These are phyloP conservation scores for Castor canadensis DNA, from an alignment of 2,113 vertebrate genomes.

Conservation along the genomic window DNA sequence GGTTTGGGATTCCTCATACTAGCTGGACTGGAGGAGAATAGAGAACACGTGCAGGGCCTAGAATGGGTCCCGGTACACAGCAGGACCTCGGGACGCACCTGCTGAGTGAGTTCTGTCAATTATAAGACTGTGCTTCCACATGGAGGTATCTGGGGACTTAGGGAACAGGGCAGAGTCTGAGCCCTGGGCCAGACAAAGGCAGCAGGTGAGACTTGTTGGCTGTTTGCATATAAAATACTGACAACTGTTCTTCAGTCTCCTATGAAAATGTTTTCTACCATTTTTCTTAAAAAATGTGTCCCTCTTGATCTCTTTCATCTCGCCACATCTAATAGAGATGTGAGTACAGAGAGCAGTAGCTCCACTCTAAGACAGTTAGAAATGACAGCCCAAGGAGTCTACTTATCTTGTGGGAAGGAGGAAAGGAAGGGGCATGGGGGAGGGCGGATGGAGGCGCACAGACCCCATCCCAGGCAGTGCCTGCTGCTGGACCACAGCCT, in stretches of 20 bases:
- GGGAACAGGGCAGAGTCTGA: neutral
- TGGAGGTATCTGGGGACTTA: neutral
- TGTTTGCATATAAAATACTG: conserved; percentile 34
- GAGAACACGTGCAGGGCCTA: neutral
- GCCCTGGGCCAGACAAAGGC: neutral
- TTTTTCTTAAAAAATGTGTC: conserved; percentile 65
- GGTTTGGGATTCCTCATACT: neutral
- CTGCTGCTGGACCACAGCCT: neutral
- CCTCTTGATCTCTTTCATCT: conserved; percentile 62
- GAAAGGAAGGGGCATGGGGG: neutral
- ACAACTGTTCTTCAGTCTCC: conserved; percentile 32
- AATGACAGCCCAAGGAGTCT: neutral
- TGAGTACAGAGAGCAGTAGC: conserved; percentile 39
- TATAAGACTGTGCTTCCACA: neutral
- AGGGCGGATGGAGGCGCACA: accelerated
- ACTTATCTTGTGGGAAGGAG: neutral
- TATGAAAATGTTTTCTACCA: conserved; percentile 33
- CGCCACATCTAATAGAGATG: conserved; percentile 45
- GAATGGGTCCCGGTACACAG: neutral
- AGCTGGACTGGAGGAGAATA: neutral
- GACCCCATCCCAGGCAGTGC: neutral
- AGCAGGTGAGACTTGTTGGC: neutral
- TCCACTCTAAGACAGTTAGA: conserved; percentile 51
- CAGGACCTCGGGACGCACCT: neutral
- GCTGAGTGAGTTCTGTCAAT: neutral